These are phyloP conservation scores for Hyposmocoma kahamanoa DNA, from an alignment of 1,140 invertebrate genomes.

Conservation along the genomic window DNA sequence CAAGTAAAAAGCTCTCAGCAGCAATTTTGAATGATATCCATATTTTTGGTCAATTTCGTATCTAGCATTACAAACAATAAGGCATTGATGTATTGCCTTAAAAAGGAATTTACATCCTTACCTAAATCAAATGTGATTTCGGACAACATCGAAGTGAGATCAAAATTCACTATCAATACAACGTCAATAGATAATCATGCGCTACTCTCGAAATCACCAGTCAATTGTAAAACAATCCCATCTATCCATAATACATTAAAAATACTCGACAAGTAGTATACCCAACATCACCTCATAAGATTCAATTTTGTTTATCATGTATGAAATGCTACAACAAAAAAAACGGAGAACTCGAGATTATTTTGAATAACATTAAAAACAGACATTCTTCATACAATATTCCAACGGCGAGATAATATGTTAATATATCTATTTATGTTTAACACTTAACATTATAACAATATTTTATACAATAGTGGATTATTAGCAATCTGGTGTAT, in stretches of 20 bases:
- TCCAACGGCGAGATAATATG: slow-evolving; percentile 46
- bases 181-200: background rate
- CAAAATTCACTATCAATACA: slow-evolving; percentile 14
- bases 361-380: slow-evolving; percentile 70
- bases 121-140: slow-evolving; percentile 9
- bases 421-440: slow-evolving; percentile 59
- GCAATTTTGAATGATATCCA: slow-evolving; percentile 36
- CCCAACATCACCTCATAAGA: slow-evolving; percentile 19
- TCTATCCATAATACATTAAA: slow-evolving; percentile 20
- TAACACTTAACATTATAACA: slow-evolving; percentile 60
- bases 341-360: slow-evolving; percentile 20
- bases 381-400: slow-evolving; percentile 33
- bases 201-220: slow-evolving; percentile 19
- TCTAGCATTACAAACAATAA: slow-evolving; percentile 32
- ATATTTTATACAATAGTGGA: slow-evolving; percentile 31
- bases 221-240: slow-evolving; percentile 18
- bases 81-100: slow-evolving; percentile 38
- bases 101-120: slow-evolving; percentile 14
- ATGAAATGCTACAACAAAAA: slow-evolving; percentile 13
- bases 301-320: slow-evolving; percentile 11
- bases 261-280: slow-evolving; percentile 29
- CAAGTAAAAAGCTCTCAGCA: slow-evolving; percentile 47
- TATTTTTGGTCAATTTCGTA: slow-evolving; percentile 38
- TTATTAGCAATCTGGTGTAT: background rate
- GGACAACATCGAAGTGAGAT: slow-evolving; percentile 35